Base-by-base conservation (phyloP, 2,888 invertebrate species). In the Sphaeridia pumilis region DNA sequence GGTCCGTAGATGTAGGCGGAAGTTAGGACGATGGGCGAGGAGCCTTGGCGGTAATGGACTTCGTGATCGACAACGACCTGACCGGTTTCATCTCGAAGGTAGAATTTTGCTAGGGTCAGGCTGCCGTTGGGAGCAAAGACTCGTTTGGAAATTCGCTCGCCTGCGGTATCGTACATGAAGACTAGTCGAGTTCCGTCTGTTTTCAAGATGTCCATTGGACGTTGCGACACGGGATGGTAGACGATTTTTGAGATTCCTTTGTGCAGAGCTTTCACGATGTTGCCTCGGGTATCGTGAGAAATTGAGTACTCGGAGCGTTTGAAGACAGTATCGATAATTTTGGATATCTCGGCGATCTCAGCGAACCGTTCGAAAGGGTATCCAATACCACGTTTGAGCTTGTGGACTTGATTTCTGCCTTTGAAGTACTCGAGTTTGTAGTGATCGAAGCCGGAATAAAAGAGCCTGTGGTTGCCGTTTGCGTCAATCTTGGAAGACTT, bases 231-330 rank as follows among this genome's bases (percentile, higher is more conserved):
- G 1, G 61, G 59, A 42, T 65, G 51, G 41, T 65, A 65, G 10
- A 31, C 24, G 38, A 65, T 64, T 1, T 28, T 24, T 4, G 44
- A 3, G 35, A 65, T 63, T 14, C 50, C 38, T 41, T 55, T 60
- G 36, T 64, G 64, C 20, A 34, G n/a, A 0, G 64, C 63, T 46
- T 54, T 34, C n/a, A 56, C 38, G 1, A 65, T 58, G 52, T 60
- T 64, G 1, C 65, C 65, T 0, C 44, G 35, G 1, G 27, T 35
- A 41, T 65, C 60, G 46, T 65, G 59, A 1, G 36, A 14, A 35
- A 64, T 45, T 4, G 38, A 47, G 4, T 21, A 17, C 14, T n/a
- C n/a, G n/a, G n/a, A n/a, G n/a, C n/a, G n/a, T n/a, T n/a, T n/a
- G n/a, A n/a, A n/a, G n/a, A n/a, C n/a, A n/a, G n/a, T n/a, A n/a